Conservation (phyloP, 2,113 vertebrate species). For the Oxygymnocypris stewartii region DNA sequence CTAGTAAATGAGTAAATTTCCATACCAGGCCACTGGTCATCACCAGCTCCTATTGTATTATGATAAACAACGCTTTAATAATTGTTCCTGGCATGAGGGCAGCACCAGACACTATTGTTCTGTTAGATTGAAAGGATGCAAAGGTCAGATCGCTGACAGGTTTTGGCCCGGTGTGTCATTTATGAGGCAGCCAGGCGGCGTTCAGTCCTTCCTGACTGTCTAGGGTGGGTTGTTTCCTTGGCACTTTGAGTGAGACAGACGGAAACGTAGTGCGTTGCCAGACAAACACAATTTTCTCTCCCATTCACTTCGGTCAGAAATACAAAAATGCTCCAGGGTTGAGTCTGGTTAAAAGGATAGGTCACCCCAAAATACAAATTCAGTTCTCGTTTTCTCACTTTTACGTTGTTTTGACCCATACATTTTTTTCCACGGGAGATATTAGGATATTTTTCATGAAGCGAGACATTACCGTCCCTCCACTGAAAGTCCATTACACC, state of each 20-base stretch:
- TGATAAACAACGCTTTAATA: not conserved
- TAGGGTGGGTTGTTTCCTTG: conserved; percentile 29
- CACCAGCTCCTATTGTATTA: conserved; percentile 17
- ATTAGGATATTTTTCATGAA: not conserved
- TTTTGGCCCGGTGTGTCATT: conserved; percentile 21
- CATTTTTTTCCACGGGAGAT: too few relatives aligned
- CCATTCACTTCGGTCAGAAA: not conserved
- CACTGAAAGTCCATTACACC: not conserved
- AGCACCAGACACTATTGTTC: conserved; percentile 39
- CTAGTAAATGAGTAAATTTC: conserved; percentile 23
- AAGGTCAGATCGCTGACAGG: conserved; percentile 36
- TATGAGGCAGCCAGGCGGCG: not conserved
- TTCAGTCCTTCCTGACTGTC: conserved; percentile 21
- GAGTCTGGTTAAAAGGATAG: not conserved
- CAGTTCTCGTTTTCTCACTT: not conserved
- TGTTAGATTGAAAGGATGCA: conserved; percentile 11
- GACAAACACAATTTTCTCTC: not conserved
- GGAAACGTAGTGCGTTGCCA: conserved; percentile 18
- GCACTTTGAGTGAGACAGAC: conserved; percentile 11
- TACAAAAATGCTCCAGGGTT: not conserved
- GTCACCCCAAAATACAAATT: not conserved
- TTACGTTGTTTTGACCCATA: not conserved
- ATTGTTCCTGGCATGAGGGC: conserved; percentile 12
- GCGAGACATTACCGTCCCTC: not conserved
- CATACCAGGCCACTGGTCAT: conserved; percentile 19